A percentile compares a stretch with the other conserved stretches of the same genome.
Evolutionary conservation across 2,113 vertebrate species (phyloP).

Genomic region (Oxyruncus cristatus): DNA sequence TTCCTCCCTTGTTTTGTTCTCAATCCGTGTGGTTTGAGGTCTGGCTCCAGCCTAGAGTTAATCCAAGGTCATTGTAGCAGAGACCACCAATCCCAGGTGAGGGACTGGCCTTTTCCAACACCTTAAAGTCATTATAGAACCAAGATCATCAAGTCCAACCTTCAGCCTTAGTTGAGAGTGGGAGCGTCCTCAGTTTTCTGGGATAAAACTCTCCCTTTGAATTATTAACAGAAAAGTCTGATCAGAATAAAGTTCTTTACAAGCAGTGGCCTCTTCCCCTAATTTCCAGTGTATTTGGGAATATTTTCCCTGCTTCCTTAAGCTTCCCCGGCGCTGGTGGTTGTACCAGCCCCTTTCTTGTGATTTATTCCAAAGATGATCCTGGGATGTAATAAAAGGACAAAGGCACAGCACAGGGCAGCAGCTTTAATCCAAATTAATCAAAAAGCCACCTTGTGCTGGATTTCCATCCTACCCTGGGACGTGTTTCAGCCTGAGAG

Average conservation of each 20-base stretch:
- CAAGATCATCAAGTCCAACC: not conserved
- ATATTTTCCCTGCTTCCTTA: too few species aligned
- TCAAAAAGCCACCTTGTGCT: not conserved
- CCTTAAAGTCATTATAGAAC: not conserved
- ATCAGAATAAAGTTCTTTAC: too few species aligned
- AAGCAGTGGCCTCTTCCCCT: too few species aligned
- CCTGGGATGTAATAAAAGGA: not conserved
- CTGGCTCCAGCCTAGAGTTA: not conserved
- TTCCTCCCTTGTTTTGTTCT: not conserved
- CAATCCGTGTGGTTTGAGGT: fast-evolving
- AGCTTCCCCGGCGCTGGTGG: too few species aligned
- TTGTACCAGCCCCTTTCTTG: not conserved
- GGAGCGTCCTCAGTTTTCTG: too few species aligned
- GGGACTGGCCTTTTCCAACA: not conserved
- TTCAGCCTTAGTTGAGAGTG: not conserved
- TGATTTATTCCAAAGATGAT: not conserved
- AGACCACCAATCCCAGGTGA: not conserved
- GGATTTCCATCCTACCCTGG: not conserved
- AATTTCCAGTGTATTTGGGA: too few species aligned
- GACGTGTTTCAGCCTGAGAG: not conserved
- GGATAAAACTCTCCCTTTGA: too few species aligned
- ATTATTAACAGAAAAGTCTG: too few species aligned
- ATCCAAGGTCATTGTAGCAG: not conserved
- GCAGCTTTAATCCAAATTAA: not conserved
- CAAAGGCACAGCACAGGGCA: not conserved